Evolutionary conservation across 2,113 vertebrate genomes (phyloP).

Genomic region (Climacteris rufus): DNA sequence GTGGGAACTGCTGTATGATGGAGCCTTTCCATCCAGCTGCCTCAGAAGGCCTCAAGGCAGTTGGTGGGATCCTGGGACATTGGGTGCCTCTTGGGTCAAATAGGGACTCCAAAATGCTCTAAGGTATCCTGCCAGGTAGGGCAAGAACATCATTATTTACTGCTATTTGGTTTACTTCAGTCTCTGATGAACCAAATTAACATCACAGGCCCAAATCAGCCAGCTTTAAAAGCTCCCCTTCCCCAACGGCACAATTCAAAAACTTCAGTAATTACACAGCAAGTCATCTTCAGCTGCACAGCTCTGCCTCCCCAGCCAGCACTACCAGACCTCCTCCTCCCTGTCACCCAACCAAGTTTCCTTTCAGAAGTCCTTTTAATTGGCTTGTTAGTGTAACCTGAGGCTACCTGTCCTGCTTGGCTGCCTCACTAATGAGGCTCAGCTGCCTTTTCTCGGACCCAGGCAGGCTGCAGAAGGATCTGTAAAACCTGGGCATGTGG

Average conservation of each 20-base stretch:
- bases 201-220: not conserved
- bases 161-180: not conserved
- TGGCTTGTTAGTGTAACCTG: conserved; percentile 44
- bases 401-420: conserved; percentile 53
- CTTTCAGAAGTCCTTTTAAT: conserved; percentile 10
- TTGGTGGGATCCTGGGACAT: not conserved
- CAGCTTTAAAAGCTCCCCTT: not conserved
- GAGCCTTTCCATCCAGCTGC: not conserved
- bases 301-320: not conserved
- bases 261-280: not conserved
- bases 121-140: not conserved
- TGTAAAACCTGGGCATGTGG: not conserved
- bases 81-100: not conserved
- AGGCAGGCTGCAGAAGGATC: not conserved
- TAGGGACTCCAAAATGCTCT: not conserved
- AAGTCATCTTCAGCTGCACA: not conserved
- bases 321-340: not conserved
- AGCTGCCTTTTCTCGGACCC: conserved; percentile 7
- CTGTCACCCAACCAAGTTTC: not conserved
- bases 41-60: not conserved
- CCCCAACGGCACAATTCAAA: not conserved
- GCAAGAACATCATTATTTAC: not conserved
- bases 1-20: not conserved
- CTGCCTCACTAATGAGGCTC: conserved; percentile 34
- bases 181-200: not conserved